Evolutionary conservation across 2,888 invertebrate genomes (phyloP), one percentile per base, ranked within the genome.

Genomic region (Yponomeuta cagnagella): DNA sequence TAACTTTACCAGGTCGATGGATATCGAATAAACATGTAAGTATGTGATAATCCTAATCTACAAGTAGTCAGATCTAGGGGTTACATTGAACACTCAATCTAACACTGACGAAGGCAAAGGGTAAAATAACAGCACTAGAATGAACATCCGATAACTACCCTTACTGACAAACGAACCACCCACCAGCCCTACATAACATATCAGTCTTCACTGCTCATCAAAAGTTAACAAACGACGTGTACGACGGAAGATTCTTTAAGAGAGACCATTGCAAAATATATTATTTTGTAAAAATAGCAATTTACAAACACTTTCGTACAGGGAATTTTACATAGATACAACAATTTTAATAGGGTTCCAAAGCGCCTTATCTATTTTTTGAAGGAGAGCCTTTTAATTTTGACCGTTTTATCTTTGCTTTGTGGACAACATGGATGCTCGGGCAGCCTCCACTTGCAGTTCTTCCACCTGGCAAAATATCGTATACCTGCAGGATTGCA

Each of bases 401-500:
- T 91, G 82, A 85, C 81, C 76, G 85, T 79, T 91, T 89, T 93
- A 93, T 92, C 93, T 93, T 90, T 93, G 93, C 87, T 93, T 93
- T 89, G 93, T 93, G 89, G 94, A 93, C 91, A 94, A 93, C 92
- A 94, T 92, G 88, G 93, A 92, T 87, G 94, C 93, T 92, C 94
- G 93, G 89, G 95, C 94, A 89, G 94, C 95, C 93, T 95, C 95
- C 90, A 95, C 94, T 93, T 95, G 95, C 93, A 95, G 95, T 93
- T 95, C 95, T 93, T 95, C 95, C 95, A 95, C 95, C 94, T 95
- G 95, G 94, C 95, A 95, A 94, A 95, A 96, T 93, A 96, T 95
- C 93, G 95, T 95, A 93, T 96, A 96, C 94, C 94, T 94, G 94
- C 92, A 91, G 92, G 91, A 92, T 92, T 92, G 90, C 87, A 92